Percentiles rank a stretch among this genome's conserved stretches.
phyloP scores from a whole-genome alignment of 2,888 invertebrate genomes.

The Leucoma salicis region DNA sequence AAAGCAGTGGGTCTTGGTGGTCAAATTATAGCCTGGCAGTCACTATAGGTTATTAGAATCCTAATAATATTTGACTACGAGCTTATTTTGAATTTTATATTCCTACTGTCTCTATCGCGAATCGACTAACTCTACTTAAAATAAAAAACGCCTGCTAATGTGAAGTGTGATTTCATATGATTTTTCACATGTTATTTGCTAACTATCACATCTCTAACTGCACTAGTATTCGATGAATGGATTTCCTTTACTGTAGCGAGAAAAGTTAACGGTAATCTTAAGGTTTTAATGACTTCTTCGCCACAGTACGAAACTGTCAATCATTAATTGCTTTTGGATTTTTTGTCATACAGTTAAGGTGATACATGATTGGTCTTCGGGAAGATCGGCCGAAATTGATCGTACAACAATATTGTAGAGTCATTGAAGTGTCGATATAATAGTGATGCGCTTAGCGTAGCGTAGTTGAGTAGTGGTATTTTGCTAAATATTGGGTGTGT shows the following conservation, averaged over 20 bases:
- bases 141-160: too few relatives aligned
- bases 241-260: constrained; percentile 29
- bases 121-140: too few relatives aligned
- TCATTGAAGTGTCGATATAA: too few relatives aligned
- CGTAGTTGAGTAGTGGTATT: too few relatives aligned
- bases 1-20: too few relatives aligned
- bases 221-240: constrained; percentile 27
- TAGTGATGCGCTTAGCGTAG: too few relatives aligned
- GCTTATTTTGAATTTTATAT: too few relatives aligned
- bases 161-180: neutral
- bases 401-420: neutral
- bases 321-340: constrained; percentile 1
- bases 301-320: constrained; percentile 11
- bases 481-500: too few relatives aligned
- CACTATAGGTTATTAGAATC: too few relatives aligned
- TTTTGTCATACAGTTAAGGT: neutral
- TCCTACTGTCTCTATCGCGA: too few relatives aligned
- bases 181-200: neutral
- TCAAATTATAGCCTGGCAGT: too few relatives aligned
- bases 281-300: constrained; percentile 20
- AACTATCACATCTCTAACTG: neutral
- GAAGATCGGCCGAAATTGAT: neutral
- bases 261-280: constrained; percentile 29
- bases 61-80: too few relatives aligned
- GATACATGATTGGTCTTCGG: neutral